phyloP scores from a whole-genome alignment of 2,113 vertebrate genomes.

The Nematolebias whitei region DNA sequence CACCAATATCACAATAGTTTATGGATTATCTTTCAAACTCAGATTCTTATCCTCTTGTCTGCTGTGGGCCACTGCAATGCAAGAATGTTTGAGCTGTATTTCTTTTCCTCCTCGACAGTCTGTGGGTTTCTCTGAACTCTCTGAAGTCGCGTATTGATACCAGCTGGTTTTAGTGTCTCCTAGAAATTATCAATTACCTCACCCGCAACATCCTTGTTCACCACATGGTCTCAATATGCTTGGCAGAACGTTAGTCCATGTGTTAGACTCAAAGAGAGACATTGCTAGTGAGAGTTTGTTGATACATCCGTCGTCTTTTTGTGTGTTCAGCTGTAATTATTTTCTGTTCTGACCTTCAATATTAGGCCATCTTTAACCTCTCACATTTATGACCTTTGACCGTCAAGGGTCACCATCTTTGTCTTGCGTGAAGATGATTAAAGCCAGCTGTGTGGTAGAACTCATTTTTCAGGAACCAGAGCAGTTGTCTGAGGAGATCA shows the following conservation, averaged over 20 bases:
- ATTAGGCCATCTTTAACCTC: constrained; percentile 42
- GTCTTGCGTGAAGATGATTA: constrained; percentile 17
- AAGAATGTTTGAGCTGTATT: constrained; percentile 30
- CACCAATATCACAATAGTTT: constrained; percentile 10
- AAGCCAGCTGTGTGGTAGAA: constrained; percentile 42
- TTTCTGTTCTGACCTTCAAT: constrained; percentile 29
- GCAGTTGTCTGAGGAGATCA: background rate
- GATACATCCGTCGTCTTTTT: constrained; percentile 17
- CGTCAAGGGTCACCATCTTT: constrained; percentile 18
- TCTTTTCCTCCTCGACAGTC: constrained; percentile 32
- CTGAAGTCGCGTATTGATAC: constrained; percentile 42
- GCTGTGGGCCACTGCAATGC: constrained; percentile 31
- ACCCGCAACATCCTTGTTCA: constrained; percentile 39
- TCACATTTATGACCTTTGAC: constrained; percentile 48
- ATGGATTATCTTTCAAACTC: constrained; percentile 23
- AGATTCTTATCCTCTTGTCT: constrained; percentile 31
- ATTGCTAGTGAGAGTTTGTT: constrained; percentile 9
- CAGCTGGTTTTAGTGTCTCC: constrained; percentile 50
- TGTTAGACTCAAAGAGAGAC: background rate
- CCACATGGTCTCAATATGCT: constrained; percentile 61
- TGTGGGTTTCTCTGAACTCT: constrained; percentile 46
- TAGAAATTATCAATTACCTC: constrained; percentile 44
- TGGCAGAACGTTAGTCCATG: background rate
- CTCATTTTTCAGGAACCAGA: constrained; percentile 1
- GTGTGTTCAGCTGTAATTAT: constrained; percentile 25